These are phyloP conservation scores for Electrona antarctica DNA, from an alignment of 2,113 vertebrate species.

Conservation along the genomic window DNA sequence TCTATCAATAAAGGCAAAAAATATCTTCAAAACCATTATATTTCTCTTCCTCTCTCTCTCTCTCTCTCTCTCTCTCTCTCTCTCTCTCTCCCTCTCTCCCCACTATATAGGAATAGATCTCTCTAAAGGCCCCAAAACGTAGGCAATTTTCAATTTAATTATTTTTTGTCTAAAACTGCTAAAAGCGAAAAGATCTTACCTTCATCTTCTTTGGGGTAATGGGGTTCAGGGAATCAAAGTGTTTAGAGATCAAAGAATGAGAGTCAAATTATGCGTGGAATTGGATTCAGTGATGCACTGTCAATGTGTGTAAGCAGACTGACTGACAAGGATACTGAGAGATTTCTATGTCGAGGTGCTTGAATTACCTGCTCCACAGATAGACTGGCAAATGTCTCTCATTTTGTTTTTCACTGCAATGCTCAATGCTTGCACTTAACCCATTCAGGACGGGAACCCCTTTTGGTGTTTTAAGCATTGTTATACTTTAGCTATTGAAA, in stretches of 20 bases:
- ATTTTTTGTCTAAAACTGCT: constrained; percentile 4
- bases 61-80: neutral
- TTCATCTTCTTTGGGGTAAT: constrained; percentile 1
- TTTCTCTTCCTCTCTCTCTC: neutral
- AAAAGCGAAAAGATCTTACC: neutral
- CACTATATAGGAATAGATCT: neutral
- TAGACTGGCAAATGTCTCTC: constrained; percentile 11
- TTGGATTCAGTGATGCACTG: constrained; percentile 4
- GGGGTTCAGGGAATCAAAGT: neutral
- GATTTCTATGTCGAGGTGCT: constrained; percentile 2
- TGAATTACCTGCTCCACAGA: constrained; percentile 21
- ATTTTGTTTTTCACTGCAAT: neutral
- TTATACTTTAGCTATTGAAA: too few species aligned
- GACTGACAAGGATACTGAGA: constrained; percentile 5
- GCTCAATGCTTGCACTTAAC: constrained; percentile 1
- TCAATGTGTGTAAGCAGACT: constrained; percentile 10
- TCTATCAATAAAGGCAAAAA: too few species aligned
- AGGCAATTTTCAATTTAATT: too few species aligned
- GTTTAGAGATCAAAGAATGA: neutral
- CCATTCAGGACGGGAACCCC: neutral
- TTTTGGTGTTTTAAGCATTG: too few species aligned
- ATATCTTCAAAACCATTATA: too few species aligned
- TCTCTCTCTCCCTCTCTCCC: neutral
- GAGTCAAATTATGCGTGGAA: constrained; percentile 7
- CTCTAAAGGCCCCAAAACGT: too few species aligned